A percentile compares a stretch with the other conserved stretches of the same genome.
Evolutionary conservation across 2,797 vertebrate species (phyloP).

Genomic region (Enteromius afrohamiltoni): DNA sequence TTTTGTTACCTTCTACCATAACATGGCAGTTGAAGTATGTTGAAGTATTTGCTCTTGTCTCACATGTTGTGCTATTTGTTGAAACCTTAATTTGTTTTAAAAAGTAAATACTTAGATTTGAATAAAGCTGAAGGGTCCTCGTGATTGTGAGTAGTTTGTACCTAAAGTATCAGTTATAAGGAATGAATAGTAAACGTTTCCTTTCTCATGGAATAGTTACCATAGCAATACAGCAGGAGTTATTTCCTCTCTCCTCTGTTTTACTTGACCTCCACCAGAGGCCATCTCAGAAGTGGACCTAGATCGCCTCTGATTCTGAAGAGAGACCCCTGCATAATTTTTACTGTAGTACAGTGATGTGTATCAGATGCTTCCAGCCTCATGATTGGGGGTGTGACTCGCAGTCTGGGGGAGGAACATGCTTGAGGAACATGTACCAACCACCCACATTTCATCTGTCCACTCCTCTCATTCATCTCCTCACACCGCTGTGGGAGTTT

Average conservation of each 20-base stretch:
- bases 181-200: constrained; percentile 59
- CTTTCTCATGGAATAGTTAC: constrained; percentile 71
- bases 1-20: not conserved
- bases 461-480: constrained; percentile 57
- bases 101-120: not conserved
- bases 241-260: constrained; percentile 74
- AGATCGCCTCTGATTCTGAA: constrained; percentile 69
- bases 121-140: not conserved
- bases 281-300: constrained; percentile 65
- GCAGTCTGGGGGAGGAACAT: constrained; percentile 52
- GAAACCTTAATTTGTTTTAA: not conserved
- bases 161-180: constrained; percentile 1
- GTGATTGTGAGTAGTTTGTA: constrained; percentile 23
- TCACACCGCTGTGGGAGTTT: constrained; percentile 48
- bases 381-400: constrained; percentile 39
- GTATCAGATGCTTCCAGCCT: constrained; percentile 4
- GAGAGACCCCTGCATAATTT: constrained; percentile 65
- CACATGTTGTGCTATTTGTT: not conserved
- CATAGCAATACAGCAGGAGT: constrained; percentile 81
- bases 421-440: constrained; percentile 49
- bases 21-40: not conserved
- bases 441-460: constrained; percentile 61
- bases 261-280: constrained; percentile 80
- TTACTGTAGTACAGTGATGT: constrained; percentile 51
- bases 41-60: not conserved